Percentiles rank a stretch among this genome's conserved stretches.
phyloP scores from a whole-genome alignment of 2,113 vertebrate genomes.

The Phaetusa simplex region DNA sequence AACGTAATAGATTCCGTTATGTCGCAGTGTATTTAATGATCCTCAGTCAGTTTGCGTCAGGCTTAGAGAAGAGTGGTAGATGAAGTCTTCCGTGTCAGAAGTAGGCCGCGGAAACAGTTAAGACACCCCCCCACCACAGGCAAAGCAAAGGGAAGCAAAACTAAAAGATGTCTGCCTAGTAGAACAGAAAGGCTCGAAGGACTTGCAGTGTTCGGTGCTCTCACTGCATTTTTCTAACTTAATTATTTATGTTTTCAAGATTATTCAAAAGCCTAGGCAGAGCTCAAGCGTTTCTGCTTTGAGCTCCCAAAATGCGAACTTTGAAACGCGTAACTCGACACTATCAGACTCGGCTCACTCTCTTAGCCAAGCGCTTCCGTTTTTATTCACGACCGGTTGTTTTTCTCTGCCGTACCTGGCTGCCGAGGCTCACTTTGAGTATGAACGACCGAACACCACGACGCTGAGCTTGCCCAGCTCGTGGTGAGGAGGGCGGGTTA shows the following conservation, averaged over 20 bases:
- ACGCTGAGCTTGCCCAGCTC: not conserved
- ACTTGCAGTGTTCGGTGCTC: not conserved
- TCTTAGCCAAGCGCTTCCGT: not conserved
- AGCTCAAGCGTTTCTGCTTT: not conserved
- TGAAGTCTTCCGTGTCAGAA: not conserved
- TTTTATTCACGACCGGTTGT: not conserved
- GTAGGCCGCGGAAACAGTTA: not conserved
- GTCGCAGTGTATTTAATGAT: slow-evolving; percentile 12
- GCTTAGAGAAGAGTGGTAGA: not conserved
- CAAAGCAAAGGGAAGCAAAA: not conserved
- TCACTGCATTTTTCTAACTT: not conserved
- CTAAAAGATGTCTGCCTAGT: not conserved
- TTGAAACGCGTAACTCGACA: not conserved
- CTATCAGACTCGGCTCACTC: not conserved
- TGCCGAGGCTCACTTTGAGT: not conserved
- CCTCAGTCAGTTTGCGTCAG: not conserved
- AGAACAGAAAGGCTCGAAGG: not conserved
- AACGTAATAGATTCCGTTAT: not conserved
- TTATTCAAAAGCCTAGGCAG: not conserved
- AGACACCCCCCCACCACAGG: not conserved
- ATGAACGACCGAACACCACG: fast-evolving
- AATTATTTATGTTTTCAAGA: slow-evolving; percentile 34
- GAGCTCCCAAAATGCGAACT: not conserved
- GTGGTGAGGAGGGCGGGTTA: not conserved
- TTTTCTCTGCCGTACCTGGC: not conserved